Base-by-base conservation (phyloP, 1,140 invertebrate genomes). In the Chionoecetes opilio region DNA sequence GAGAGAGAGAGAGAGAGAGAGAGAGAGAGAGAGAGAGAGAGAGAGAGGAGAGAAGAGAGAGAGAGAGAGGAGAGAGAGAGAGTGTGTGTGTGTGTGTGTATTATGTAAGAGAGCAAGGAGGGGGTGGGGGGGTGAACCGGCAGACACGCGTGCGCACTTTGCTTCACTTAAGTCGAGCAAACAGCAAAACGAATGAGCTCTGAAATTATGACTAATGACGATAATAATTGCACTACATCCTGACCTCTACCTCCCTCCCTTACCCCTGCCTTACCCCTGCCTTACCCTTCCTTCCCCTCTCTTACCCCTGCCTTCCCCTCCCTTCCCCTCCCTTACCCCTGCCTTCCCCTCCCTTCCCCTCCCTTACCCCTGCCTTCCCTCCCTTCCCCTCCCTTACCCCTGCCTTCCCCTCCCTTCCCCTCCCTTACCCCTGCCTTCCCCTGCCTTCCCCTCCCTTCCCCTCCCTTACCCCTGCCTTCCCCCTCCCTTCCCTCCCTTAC, bases 131-230 rank as follows among this genome's bases (percentile, higher is more conserved):
- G 41, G 41, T 46, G 14, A 46, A 14, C 14, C 5, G 41, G 5
- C 14, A 14, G 14, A 46, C 8, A 6, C n/a, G 11, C 63, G 63
- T 75, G 63, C 63, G 53, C 21, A 26, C 63, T 53, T 17, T 75
- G 26, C n/a, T 75, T 75, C 9, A n/a, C 26, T 75, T 26, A n/a
- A 75, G 9, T 26, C 63, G 63, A 75, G 8, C 63, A 75, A 75
- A 75, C 63, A 75, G 21, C 8, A 75, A 2, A 75, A 75, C 63
- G 8, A 75, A 75, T 17, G 63, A 11, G 6, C 1, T 17, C 21
- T 26, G n/a, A 75, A 75, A 75, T 75, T 75, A 75, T 75, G 63
- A 75, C 63, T 75, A 75, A 75, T 75, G 63, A 75, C 63, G 63
- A 75, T 21, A 75, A 1, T 75, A 75, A 75, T 75, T 75, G n/a